Base-by-base conservation (phyloP, 2,113 vertebrate species). In the Nestor notabilis region DNA sequence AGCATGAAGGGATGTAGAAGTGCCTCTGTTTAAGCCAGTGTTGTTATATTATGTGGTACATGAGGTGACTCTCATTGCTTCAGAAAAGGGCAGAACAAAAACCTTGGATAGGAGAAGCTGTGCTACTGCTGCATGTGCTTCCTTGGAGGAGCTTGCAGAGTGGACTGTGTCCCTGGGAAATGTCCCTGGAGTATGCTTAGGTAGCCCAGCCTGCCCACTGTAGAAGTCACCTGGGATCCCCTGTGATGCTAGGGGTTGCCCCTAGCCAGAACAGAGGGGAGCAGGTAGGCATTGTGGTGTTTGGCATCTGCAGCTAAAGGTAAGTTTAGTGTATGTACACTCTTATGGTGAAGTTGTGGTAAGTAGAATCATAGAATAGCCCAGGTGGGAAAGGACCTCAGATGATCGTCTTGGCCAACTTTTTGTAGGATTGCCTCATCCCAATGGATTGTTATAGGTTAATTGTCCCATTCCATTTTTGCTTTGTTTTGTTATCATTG, bases 281-380 rank as follows among this genome's bases (percentile, higher is more conserved):
- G 39, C 17, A 50, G 64, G 68, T n/a, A 28, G 70, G 8, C 17
- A 2, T 58, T 28, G 37, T 9, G 17, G 17, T 0, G 0, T 58
- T 75, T 52, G 56, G 8, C 61, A 21, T 46, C 64, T 66, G 17
- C 46, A 43, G 35, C 3, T 58, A 47, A 23, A 71, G 13, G 21
- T 46, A 37, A 31, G 18, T 41, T 76, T 37, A 47, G 53, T 37
- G 2, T 35, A 14, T n/a, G 13, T 37, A 35, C 35, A 41, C 7
- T 41, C 18, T 46, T 17, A 10, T 4, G 6, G 17, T 85, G 35
- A n/a, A 68, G 39, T n/a, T n/a, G n/a, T n/a, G n/a, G 10, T 39
- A 31, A 61, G 37, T 61, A 55, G 58, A 83, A 43, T 55, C n/a
- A 27, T 23, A 46, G 56, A 68, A 27, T 25, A 72, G 31, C 31